A percentile compares a stretch with the other conserved stretches of the same genome.
phyloP scores from a whole-genome alignment of 1,140 invertebrate species.

The Leucophenga varia region DNA sequence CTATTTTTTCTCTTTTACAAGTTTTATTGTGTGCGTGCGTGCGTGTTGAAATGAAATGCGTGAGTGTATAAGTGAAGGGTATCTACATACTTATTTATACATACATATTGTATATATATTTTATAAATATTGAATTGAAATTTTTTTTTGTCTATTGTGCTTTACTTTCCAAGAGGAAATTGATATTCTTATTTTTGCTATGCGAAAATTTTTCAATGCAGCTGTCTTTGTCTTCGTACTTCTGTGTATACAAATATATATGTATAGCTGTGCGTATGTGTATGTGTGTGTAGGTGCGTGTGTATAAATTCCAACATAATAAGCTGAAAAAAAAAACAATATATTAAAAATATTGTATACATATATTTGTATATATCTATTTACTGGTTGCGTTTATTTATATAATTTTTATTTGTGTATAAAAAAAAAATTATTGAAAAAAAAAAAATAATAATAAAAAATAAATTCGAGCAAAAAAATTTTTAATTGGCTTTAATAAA shows the following conservation, averaged over 20 bases:
- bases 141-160: slow-evolving; percentile 22
- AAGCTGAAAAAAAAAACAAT: slow-evolving; percentile 12
- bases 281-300: slow-evolving; percentile 14
- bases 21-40: slow-evolving; percentile 4
- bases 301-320: slow-evolving; percentile 47
- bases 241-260: too few species aligned
- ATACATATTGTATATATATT: too few species aligned
- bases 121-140: slow-evolving; percentile 24
- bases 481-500: too few species aligned
- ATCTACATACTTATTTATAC: too few species aligned
- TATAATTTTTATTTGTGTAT: too few species aligned
- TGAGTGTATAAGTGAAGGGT: too few species aligned
- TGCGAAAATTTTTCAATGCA: slow-evolving; percentile 27
- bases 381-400: too few species aligned
- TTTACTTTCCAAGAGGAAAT: slow-evolving; percentile 40
- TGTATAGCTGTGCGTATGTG: slow-evolving; percentile 10
- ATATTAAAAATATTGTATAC: slow-evolving; percentile 40
- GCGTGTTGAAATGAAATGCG: too few species aligned
- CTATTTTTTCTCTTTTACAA: too few species aligned
- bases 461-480: too few species aligned
- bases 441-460: too few species aligned
- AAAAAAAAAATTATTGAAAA: too few species aligned
- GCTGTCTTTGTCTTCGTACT: slow-evolving; percentile 15
- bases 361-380: slow-evolving; percentile 31
- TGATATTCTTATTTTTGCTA: slow-evolving; percentile 47